Evolutionary conservation across 2,113 vertebrate species (phyloP), one percentile per base, ranked within the genome.

Genomic region (Triplophysa tibetana): DNA sequence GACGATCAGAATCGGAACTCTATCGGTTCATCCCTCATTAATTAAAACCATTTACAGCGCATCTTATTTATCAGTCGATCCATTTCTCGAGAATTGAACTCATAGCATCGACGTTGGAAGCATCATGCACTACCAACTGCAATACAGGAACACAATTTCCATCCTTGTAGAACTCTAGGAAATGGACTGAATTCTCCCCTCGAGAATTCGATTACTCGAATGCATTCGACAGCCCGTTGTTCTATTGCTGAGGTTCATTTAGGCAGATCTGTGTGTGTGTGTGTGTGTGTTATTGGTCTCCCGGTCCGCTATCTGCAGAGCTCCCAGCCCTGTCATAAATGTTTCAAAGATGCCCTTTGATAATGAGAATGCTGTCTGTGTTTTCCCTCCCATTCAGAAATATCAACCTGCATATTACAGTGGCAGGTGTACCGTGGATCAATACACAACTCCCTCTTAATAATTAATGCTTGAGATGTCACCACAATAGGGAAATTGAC

Each of bases 341-440:
- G 85, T 85, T 86, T 83, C 83, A 86, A 64, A 77, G 73, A 85
- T 86, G 85, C 85, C 85, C 83, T 86, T 86, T 85, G 83, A 81
- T 85, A 86, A 85, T 86, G 85, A 86, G 83, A 17, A 48, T 77
- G 60, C 83, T 68, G 75, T 82, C 78, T 80, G 58, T 82, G 61
- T 73, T 77, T 56, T 50, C 56, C 33, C 26, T 45, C 52, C 75
- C 75, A 78, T 82, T 86, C 83, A 86, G 83, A 86, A 84, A 82
- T 84, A 86, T 84, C 82, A 86, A 61, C 81, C 81, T 75, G 74
- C 81, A 82, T 73, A 84, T 86, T 85, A 86, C 81, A 75, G 69
- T 75, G 81, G 75, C 80, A 79, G 74, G 76, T 79, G 67, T 79
- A 52, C 78, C 78, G 61, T 29, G 23, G 54, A 79, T 81, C 81